Evolutionary conservation across 2,113 vertebrate genomes (phyloP), one percentile per base, ranked within the genome.

Genomic region (Semicossyphus pulcher): DNA sequence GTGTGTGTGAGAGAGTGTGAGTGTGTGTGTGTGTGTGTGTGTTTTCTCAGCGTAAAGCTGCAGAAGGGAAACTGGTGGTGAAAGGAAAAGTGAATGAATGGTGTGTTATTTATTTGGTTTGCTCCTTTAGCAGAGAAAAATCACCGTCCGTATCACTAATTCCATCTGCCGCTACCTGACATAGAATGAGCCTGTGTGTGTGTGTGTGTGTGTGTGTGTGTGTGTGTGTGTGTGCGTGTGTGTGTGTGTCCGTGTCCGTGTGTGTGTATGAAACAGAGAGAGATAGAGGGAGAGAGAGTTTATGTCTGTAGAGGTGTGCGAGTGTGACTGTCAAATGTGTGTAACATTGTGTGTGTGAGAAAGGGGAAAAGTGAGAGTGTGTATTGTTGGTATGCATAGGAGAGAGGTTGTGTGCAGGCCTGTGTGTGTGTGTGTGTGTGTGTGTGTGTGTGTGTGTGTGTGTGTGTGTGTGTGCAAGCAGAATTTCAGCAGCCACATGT

Each of bases 41-140:
- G 68, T 85, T 76, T 70, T 70, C 58, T 76, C 60, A 39, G 72
- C 1, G 36, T 41, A 25, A 52, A 44, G 32, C 65, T 45, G 76
- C 11, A 29, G 62, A 76, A 52, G 72, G 71, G 49, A 79, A 82
- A 58, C 36, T 23, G 21, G 66, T 23, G 48, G 9, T 37, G 47
- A 59, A 78, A 62, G 70, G 72, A 76, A 63, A 83, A 70, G 31
- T 62, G 56, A 80, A 88, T 84, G 81, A 90, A 81, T 85, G 79
- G 31, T 34, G 59, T 88, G 83, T 90, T 91, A 81, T 91, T 90
- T 91, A 68, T 92, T 90, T 91, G 77, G 61, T 72, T 89, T 89
- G 88, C 72, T 14, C 57, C 59, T 82, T 63, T 66, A 72, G 72
- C 83, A 58, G 80, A 62, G 79, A 91, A 84, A 80, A 84, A 83